These are phyloP conservation scores for Xyrichtys novacula DNA, from an alignment of 2,797 vertebrate species.

Conservation along the genomic window DNA sequence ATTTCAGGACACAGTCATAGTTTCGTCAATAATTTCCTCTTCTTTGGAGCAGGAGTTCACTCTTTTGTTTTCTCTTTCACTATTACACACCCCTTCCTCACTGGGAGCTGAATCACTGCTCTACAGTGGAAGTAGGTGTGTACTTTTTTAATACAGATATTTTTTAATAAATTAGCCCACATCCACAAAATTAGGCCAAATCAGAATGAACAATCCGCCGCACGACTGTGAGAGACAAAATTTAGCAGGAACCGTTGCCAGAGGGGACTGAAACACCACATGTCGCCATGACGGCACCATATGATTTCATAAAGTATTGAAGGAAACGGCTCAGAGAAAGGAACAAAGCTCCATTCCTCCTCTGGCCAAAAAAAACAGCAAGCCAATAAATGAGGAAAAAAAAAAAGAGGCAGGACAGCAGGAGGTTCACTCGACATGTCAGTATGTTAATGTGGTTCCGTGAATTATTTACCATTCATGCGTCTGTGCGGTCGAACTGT, in stretches of 20 bases:
- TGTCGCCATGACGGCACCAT: constrained; percentile 68
- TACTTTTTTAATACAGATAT: too few species aligned
- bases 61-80: too few species aligned
- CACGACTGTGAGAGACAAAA: constrained; percentile 28
- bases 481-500: constrained; percentile 9
- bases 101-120: too few species aligned
- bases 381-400: constrained; percentile 45
- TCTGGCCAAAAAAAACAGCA: constrained; percentile 10
- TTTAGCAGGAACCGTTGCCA: constrained; percentile 29
- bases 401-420: constrained; percentile 40
- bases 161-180: constrained; percentile 30
- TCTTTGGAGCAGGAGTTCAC: too few species aligned
- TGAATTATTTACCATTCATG: constrained; percentile 64
- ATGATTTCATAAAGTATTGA: constrained; percentile 81
- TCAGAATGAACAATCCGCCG: constrained; percentile 15
- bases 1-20: too few species aligned
- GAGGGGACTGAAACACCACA: constrained; percentile 52
- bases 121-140: too few species aligned
- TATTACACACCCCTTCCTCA: too few species aligned
- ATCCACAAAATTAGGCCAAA: constrained; percentile 55
- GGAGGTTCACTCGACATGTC: constrained; percentile 34
- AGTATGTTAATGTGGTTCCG: constrained; percentile 44
- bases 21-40: too few species aligned
- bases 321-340: constrained; percentile 56
- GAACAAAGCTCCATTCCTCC: constrained; percentile 36